phyloP scores from a whole-genome alignment of 1,140 invertebrate genomes.

The Leptinotarsa defecta region DNA sequence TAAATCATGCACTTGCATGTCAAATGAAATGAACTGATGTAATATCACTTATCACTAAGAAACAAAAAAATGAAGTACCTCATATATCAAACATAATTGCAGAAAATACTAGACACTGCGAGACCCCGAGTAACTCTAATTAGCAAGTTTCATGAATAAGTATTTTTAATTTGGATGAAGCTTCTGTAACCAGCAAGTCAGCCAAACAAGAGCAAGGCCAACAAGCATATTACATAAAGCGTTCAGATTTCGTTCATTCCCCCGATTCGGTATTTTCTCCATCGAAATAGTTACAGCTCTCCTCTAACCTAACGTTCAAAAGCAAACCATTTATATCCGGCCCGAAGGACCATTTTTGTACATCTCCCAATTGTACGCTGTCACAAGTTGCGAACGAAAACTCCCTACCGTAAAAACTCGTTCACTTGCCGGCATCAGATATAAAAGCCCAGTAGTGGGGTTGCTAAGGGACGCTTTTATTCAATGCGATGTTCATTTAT shows the following conservation, averaged over 20 bases:
- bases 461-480: conserved; percentile 41
- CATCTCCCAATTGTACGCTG: background rate
- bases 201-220: conserved; percentile 19
- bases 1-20: no score
- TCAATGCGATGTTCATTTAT: conserved; percentile 41
- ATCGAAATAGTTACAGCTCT: background rate
- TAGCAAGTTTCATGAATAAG: background rate
- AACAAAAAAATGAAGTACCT: no score
- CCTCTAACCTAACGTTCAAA: background rate
- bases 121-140: background rate
- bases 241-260: conserved; percentile 14
- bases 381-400: background rate
- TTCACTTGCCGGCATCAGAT: conserved; percentile 22
- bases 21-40: no score
- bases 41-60: no score
- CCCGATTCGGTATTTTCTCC: background rate
- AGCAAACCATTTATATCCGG: background rate
- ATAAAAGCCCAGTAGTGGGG: conserved; percentile 30
- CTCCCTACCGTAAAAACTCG: conserved; percentile 17
- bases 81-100: background rate
- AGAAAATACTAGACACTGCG: background rate
- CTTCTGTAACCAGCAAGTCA: background rate
- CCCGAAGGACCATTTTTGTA: background rate
- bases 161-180: conserved; percentile 8
- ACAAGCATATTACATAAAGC: conserved; percentile 18